Base-by-base conservation (phyloP, 2,888 invertebrate species). In the Patella caerulea region DNA sequence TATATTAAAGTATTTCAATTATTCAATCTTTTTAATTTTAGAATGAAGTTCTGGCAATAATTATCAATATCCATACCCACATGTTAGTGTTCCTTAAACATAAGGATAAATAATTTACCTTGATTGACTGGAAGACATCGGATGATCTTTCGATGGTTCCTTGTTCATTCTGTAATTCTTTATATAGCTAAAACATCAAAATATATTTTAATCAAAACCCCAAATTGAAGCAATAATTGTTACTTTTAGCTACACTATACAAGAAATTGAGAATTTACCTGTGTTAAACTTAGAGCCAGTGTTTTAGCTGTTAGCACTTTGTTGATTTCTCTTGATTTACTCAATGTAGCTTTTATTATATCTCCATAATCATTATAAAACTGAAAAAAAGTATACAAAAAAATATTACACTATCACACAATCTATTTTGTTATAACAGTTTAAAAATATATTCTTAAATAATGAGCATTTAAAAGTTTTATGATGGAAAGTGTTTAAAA, bases 291-390 rank as follows among this genome's bases (percentile, higher is more conserved):
- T 77, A 96, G 93, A 84, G 97, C 95, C 94, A 99, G 96, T 3
- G 98, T 98, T 84, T 97, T 94, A 11, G 99, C 97, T 92, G 98
- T 98, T 91, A 96, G 96, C 69, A 97, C 95, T 93, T 98, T 98
- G 93, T 98, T 98, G 87, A 98, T 97, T 93, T 99, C 99, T 84
- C 99, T 94, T 15, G 98, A 97, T 93, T 99, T 99, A 86, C 96
- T 96, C 86, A 99, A 93, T 14, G 99, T 98, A 56, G 97, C 96
- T 93, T 99, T 99, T 85, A 99, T 93, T 96, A 99, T 98, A 92
- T 99, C 99, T 74, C 99, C 98, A 92, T 98, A 99, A 92, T 99
- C 98, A 91, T 98, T 97, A 93, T 98, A 98, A 92, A 97, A 98
- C 95, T 96, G 92, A 71, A 92, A 92, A 45, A 70, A 73, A 45